Conservation (phyloP, 2,888 invertebrate species). For the Lasioglossum malachurum region DNA sequence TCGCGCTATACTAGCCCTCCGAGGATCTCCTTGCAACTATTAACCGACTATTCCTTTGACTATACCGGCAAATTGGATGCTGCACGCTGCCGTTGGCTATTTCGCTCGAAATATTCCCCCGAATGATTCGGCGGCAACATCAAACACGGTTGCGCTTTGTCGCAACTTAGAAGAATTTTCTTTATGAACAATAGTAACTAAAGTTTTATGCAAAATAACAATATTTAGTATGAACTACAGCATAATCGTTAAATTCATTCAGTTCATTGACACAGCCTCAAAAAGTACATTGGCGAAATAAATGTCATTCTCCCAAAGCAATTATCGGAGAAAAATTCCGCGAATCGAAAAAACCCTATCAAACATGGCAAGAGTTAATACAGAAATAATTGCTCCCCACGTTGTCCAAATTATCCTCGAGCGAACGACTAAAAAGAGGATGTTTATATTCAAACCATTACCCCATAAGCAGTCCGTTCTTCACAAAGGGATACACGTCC, state of each 20-base stretch:
- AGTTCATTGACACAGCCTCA: not conserved
- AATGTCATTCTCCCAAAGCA: not conserved
- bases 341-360: not conserved
- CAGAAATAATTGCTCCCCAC: not conserved
- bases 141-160: not conserved
- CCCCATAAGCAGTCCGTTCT: not conserved
- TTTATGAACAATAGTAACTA: not conserved
- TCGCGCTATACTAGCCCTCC: not conserved
- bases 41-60: slow-evolving; percentile 6
- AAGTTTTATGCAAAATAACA: not conserved
- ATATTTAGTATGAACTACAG: not conserved
- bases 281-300: not conserved
- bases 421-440: not conserved
- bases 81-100: not conserved
- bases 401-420: not conserved
- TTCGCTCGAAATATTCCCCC: not conserved
- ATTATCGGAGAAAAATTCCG: not conserved
- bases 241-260: not conserved
- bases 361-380: not conserved
- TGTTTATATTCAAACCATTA: slow-evolving; percentile 4
- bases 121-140: not conserved
- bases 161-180: not conserved
- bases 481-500: not conserved
- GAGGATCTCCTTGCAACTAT: slow-evolving; percentile 3
- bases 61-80: not conserved